Evolutionary conservation across 2,797 vertebrate species (phyloP).

Genomic region (Onychomys torridus): DNA sequence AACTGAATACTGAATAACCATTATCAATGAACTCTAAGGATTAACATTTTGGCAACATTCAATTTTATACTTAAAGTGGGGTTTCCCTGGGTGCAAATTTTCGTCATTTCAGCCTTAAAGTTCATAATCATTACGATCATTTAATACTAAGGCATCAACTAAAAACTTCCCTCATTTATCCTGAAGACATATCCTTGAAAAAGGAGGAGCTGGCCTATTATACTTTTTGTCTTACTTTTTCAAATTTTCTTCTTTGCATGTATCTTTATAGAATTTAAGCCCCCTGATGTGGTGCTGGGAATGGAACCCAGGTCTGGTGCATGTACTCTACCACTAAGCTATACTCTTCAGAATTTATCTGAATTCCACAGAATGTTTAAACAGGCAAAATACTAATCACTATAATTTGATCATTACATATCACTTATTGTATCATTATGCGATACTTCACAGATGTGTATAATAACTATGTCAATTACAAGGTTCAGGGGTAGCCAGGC

Average conservation of each 20-base stretch:
- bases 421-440: not conserved
- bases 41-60: constrained; percentile 1
- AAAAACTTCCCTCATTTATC: not conserved
- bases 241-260: not conserved
- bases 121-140: not conserved
- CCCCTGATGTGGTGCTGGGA: not conserved
- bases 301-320: not conserved
- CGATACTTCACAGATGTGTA: not conserved
- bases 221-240: not conserved
- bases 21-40: constrained; percentile 6
- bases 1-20: not conserved
- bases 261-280: not conserved
- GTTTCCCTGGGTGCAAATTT: not conserved
- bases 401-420: not conserved
- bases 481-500: too few relatives aligned
- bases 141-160: constrained; percentile 6
- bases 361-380: not conserved
- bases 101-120: not conserved
- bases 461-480: not conserved
- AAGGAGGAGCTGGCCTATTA: not conserved
- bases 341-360: not conserved
- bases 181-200: not conserved
- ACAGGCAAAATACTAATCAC: not conserved
- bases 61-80: constrained; percentile 1
- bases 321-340: not conserved